Evolutionary conservation across 23 tunicate genomes (phyloP).

Genomic region (Corella eumyota): DNA sequence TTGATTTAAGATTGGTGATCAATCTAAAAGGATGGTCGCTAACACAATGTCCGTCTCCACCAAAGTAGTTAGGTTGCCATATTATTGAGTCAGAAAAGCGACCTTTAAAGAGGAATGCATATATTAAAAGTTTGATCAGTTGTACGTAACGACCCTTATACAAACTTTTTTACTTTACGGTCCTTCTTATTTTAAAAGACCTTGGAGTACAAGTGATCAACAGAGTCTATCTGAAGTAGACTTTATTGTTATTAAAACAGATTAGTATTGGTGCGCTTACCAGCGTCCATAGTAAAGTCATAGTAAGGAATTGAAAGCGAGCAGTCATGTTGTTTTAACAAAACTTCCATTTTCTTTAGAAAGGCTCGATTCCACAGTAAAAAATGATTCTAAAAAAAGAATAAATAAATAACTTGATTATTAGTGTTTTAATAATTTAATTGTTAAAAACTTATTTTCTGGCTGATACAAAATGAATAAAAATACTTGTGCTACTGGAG

Average conservation of each 20-base stretch:
- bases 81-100: constrained; percentile 41
- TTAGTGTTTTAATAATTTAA: neutral
- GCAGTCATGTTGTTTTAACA: constrained; percentile 44
- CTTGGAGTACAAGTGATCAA: no score
- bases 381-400: constrained; percentile 20
- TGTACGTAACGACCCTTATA: no score
- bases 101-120: constrained; percentile 30
- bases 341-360: constrained; percentile 54
- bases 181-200: no score
- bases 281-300: constrained; percentile 85
- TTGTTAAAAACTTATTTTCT: neutral
- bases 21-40: constrained; percentile 79
- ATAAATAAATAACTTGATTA: neutral
- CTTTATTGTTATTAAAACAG: no score
- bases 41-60: constrained; percentile 70
- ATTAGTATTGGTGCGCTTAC: no score
- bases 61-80: constrained; percentile 87
- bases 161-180: no score
- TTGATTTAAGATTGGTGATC: constrained; percentile 1
- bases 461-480: neutral
- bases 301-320: constrained; percentile 52
- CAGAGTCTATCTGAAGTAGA: no score
- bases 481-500: constrained; percentile 56
- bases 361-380: constrained; percentile 89
- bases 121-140: no score